Evolutionary conservation across 2,888 invertebrate species (phyloP).

Genomic region (Tetragnatha montana): DNA sequence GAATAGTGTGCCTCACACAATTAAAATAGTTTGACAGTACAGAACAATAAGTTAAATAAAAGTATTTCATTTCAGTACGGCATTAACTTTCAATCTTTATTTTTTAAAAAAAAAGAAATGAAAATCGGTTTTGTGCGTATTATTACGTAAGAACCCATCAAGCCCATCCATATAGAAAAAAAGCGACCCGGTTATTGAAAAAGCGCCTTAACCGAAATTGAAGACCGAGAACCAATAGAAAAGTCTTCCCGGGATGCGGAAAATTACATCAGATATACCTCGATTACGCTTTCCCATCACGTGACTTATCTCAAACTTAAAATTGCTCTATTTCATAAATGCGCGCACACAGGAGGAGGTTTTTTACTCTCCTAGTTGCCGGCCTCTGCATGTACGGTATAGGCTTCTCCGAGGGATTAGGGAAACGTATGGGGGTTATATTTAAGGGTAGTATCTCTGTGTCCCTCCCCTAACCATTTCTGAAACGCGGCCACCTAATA

Average conservation of each 20-base stretch:
- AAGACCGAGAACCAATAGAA: neutral
- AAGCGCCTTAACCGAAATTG: conserved; percentile 20
- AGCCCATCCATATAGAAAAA: neutral
- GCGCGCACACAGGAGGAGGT: conserved; percentile 8
- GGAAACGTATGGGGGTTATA: conserved; percentile 30
- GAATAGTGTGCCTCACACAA: too few relatives aligned
- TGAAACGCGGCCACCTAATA: conserved; percentile 4
- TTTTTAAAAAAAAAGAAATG: too few relatives aligned
- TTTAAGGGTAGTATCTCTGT: conserved; percentile 9
- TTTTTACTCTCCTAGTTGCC: conserved; percentile 35
- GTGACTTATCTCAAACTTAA: conserved; percentile 36
- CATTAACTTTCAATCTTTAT: neutral
- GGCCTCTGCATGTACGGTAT: conserved; percentile 8
- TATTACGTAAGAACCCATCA: neutral
- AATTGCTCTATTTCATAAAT: conserved; percentile 44
- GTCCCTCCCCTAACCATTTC: conserved; percentile 3
- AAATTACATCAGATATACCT: conserved; percentile 23
- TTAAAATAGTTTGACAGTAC: too few relatives aligned
- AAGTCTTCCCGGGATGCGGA: neutral
- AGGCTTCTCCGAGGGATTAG: conserved; percentile 33
- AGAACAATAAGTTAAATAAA: neutral
- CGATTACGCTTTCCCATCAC: conserved; percentile 21
- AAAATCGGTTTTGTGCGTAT: neutral
- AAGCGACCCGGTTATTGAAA: conserved; percentile 14
- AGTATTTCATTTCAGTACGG: neutral